Evolutionary conservation across 1,140 invertebrate species (phyloP), one percentile per base, ranked within the genome.

Genomic region (Laupala kohalensis): DNA sequence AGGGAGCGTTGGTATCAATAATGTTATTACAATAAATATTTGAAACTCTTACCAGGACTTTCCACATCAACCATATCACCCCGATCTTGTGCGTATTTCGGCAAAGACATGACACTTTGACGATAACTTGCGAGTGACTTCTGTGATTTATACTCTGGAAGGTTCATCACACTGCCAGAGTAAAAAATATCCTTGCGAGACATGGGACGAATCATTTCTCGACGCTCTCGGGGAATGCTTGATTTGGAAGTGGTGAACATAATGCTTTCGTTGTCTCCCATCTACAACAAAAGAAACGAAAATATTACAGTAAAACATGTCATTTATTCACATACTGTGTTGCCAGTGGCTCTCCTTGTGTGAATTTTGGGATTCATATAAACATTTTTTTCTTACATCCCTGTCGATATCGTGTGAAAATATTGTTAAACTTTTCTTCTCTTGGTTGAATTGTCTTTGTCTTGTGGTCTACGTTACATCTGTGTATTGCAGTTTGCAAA

Each of bases 151-250:
- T 91, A 97, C 29, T 97, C 92, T 0, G 92, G 93, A 69, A 98
- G 84, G 82, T 97, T 92, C 28, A 91, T 84, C 6, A 98, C 90
- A 27, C 93, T 96, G 26, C 97, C 96, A 15, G 95, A 95, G 83
- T 99, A 99, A 83, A 99, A 99, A 75, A 99, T 97, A 81, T 99
- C 97, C 81, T 97, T 97, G 64, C 95, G 85, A 6, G 95, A 97
- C 79, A 99, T 81, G 3, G 97, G 97, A 23, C 96, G 87, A 23
- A 96, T 90, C 82, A 96, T 92, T 73, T 87, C 81, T 5, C 85
- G 81, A 19, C 84, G 85, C 76, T 89, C 89, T 71, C 84, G 83
- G 6, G 83, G 79, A 19, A 84, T 80, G 73, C 80, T 84, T n/a
- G 80, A 78, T 73, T 83, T 82, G 64, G 83, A 84, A 2, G 81